These are phyloP conservation scores for Acanthoscelides obtectus DNA, from an alignment of 2,888 invertebrate genomes.

Conservation along the genomic window DNA sequence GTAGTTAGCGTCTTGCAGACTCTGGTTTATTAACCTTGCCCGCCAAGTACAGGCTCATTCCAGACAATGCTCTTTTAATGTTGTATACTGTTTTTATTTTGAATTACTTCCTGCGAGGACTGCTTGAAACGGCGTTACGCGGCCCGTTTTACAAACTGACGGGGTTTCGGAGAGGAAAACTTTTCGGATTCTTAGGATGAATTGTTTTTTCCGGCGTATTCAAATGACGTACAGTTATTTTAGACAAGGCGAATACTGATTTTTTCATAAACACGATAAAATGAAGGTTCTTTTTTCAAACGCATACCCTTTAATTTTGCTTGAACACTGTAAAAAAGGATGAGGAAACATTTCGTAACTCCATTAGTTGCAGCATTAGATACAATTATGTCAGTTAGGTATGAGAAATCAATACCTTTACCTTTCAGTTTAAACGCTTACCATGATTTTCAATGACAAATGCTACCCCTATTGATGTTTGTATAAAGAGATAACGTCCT, in stretches of 20 bases:
- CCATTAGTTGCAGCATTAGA: no score
- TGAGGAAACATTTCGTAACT: no score
- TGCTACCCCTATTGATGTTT: background rate
- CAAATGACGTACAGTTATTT: no score
- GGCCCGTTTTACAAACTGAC: background rate
- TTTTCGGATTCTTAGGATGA: background rate
- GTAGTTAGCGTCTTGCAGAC: slow-evolving; percentile 41
- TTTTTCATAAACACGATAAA: no score
- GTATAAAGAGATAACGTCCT: background rate
- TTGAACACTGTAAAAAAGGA: no score
- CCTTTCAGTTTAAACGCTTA: no score
- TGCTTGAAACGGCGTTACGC: background rate
- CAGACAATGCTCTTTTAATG: slow-evolving; percentile 30
- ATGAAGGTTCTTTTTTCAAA: no score
- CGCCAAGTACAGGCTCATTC: slow-evolving; percentile 27
- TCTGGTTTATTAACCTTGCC: slow-evolving; percentile 35
- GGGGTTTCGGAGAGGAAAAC: background rate
- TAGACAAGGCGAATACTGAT: no score
- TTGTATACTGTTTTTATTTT: slow-evolving; percentile 22
- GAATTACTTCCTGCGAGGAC: slow-evolving; percentile 3
- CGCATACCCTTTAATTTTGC: no score
- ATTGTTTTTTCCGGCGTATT: background rate
- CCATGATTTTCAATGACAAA: no score
- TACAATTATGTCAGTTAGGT: no score
- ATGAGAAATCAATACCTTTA: no score